Percentiles rank a stretch among this genome's conserved stretches.
Evolutionary conservation across 2,797 vertebrate species (phyloP).

Genomic region (Artibeus lituratus): DNA sequence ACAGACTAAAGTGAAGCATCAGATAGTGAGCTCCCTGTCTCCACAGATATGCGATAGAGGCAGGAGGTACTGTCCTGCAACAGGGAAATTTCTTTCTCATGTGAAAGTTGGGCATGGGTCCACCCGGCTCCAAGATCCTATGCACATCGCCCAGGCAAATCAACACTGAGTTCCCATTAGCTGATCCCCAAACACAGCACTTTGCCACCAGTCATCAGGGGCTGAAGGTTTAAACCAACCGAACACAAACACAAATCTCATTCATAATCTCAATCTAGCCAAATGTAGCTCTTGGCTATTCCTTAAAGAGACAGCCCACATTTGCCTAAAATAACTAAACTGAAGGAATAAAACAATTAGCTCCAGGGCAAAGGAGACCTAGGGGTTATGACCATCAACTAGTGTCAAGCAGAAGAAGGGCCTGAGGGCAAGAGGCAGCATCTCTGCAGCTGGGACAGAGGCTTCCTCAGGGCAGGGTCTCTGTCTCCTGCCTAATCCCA

Average conservation of each 20-base stretch:
- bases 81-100: neutral
- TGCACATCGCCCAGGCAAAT: neutral
- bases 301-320: slow-evolving; percentile 46
- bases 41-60: neutral
- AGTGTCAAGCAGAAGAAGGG: neutral
- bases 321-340: slow-evolving; percentile 43
- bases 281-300: slow-evolving; percentile 53
- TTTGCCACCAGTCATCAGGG: neutral
- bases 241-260: slow-evolving; percentile 48
- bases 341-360: slow-evolving; percentile 39
- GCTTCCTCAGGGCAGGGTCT: neutral
- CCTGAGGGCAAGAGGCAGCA: neutral
- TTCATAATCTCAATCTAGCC: slow-evolving; percentile 39
- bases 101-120: neutral
- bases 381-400: neutral
- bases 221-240: neutral
- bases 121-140: neutral
- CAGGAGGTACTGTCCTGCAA: neutral
- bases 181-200: neutral
- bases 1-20: neutral
- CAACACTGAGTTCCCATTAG: neutral
- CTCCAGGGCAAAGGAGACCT: neutral
- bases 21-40: neutral
- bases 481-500: neutral
- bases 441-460: neutral